Evolutionary conservation across 2,888 invertebrate genomes (phyloP).

Genomic region (Piscicola geometra): DNA sequence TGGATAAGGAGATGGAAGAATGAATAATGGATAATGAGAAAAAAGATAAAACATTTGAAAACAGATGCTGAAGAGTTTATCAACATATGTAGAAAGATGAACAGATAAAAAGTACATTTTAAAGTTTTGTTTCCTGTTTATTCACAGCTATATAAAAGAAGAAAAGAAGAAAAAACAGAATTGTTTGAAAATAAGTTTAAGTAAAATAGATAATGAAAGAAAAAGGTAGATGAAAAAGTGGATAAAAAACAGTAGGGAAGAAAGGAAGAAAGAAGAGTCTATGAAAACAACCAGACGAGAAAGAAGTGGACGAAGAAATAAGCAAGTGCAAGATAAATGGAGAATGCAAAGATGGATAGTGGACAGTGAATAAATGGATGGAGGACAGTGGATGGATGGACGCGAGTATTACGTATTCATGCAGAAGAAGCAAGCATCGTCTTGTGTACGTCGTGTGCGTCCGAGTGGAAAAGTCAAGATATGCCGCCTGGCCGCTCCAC

Average conservation of each 20-base stretch:
- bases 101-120: no score
- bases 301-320: background rate
- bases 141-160: no score
- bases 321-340: background rate
- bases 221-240: no score
- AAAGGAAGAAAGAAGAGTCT: background rate
- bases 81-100: no score
- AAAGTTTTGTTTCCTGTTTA: no score
- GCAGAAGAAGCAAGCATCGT: slow-evolving; percentile 15
- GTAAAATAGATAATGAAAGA: no score
- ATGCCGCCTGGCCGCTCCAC: slow-evolving; percentile 13
- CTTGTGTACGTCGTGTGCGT: slow-evolving; percentile 12
- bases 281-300: background rate
- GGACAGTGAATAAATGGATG: slow-evolving; percentile 6
- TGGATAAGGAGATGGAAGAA: background rate
- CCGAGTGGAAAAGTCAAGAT: slow-evolving; percentile 14
- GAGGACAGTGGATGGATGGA: slow-evolving; percentile 2
- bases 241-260: no score
- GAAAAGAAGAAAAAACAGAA: no score
- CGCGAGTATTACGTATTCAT: slow-evolving; percentile 18
- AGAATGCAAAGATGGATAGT: slow-evolving; percentile 6
- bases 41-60: no score
- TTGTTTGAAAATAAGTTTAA: no score
- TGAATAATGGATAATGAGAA: no score
- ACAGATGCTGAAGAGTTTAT: no score